Evolutionary conservation across 2,888 invertebrate species (phyloP).

Genomic region (Dioctria linearis): DNA sequence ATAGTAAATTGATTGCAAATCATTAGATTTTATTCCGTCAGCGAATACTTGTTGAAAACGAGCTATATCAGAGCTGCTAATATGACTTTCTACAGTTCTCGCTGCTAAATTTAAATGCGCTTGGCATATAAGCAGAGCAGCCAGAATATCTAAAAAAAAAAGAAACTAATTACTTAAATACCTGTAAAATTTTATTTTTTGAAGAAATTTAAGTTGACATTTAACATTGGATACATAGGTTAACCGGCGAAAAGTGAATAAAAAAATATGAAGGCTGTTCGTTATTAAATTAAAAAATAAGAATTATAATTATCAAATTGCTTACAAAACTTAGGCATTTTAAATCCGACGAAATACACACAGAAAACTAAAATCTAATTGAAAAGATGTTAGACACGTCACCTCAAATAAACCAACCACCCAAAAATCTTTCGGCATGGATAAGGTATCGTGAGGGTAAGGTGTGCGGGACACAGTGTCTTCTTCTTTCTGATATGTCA

Average conservation of each 20-base stretch:
- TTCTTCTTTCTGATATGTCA: constrained; percentile 36
- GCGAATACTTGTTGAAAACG: constrained; percentile 69
- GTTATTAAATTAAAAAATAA: no score
- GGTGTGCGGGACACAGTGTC: constrained; percentile 1
- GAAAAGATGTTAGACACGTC: constrained; percentile 47
- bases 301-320: background rate
- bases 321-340: constrained; percentile 35
- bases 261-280: no score
- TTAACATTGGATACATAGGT: background rate
- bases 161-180: background rate
- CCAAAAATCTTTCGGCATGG: background rate
- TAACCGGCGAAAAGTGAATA: background rate
- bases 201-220: background rate
- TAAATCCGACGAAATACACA: background rate
- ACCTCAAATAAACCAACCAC: constrained; percentile 24
- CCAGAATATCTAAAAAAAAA: constrained; percentile 36
- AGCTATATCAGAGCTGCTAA: constrained; percentile 66
- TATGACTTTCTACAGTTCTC: constrained; percentile 67
- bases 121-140: constrained; percentile 20
- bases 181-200: background rate
- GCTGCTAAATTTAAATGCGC: constrained; percentile 52
- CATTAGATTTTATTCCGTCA: constrained; percentile 74
- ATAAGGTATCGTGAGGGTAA: no score
- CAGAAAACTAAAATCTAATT: constrained; percentile 12
- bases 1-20: constrained; percentile 80